phyloP scores from a whole-genome alignment of 2,888 invertebrate genomes.

The Strigamia maritima region DNA sequence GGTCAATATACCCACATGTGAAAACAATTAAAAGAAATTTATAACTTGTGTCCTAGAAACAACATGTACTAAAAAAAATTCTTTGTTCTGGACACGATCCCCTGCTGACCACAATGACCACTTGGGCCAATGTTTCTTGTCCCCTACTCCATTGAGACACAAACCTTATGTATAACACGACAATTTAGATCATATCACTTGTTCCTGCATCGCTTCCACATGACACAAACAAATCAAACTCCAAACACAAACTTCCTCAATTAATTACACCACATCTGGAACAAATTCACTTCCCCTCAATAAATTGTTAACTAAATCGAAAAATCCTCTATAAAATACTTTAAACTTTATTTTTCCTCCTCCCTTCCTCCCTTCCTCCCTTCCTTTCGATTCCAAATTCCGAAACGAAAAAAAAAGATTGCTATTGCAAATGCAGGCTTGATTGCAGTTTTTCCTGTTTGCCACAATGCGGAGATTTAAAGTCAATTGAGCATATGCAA shows the following conservation, averaged over 20 bases:
- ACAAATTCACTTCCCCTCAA: slow-evolving; percentile 1
- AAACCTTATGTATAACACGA: slow-evolving; percentile 4
- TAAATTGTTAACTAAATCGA: background rate
- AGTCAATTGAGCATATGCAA: background rate
- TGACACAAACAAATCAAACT: background rate
- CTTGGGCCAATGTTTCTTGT: background rate
- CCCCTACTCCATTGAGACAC: slow-evolving; percentile 4
- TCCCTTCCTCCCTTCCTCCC: too few species aligned
- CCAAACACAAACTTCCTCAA: background rate
- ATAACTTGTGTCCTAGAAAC: background rate
- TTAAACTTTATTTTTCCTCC: background rate
- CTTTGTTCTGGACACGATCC: background rate
- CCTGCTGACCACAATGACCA: slow-evolving; percentile 4
- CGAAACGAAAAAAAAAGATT: background rate
- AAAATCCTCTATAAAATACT: background rate
- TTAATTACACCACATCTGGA: slow-evolving; percentile 4
- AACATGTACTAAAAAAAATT: background rate
- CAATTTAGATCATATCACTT: background rate
- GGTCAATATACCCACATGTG: too few species aligned
- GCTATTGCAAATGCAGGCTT: background rate
- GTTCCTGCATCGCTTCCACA: slow-evolving; percentile 4
- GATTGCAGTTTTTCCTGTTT: slow-evolving; percentile 4
- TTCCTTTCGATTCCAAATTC: background rate
- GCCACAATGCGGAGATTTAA: background rate
- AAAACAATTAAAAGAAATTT: background rate